Conservation (phyloP, 2,797 vertebrate species). For the Neosilurus hyrtlii region DNA sequence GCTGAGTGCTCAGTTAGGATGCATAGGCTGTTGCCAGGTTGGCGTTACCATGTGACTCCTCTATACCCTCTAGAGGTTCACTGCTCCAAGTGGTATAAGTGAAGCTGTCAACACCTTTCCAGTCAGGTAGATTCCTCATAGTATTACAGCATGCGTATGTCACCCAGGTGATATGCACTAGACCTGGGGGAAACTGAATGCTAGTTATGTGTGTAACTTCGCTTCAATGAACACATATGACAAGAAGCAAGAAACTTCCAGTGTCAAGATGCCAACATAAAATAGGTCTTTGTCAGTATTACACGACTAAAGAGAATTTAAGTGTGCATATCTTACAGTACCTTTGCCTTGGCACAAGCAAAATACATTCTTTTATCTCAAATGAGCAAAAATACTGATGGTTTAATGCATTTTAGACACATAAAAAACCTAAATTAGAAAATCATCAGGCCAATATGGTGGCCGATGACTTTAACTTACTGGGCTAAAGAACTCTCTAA, state of each 20-base stretch:
- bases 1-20: not conserved
- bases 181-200: not conserved
- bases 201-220: not conserved
- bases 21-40: not conserved
- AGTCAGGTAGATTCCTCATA: not conserved
- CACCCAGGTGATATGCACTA: not conserved
- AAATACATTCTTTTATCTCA: too few relatives aligned
- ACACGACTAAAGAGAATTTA: too few relatives aligned
- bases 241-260: not conserved
- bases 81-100: not conserved
- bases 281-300: too few relatives aligned
- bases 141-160: not conserved
- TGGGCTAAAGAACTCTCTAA: too few relatives aligned
- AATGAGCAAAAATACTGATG: too few relatives aligned
- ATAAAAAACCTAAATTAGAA: too few relatives aligned
- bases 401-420: too few relatives aligned
- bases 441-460: too few relatives aligned
- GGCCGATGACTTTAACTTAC: too few relatives aligned
- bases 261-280: not conserved
- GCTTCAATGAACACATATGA: not conserved
- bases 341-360: too few relatives aligned
- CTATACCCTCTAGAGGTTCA: not conserved
- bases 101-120: slow-evolving; percentile 15
- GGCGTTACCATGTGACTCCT: not conserved
- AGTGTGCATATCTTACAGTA: too few relatives aligned